Conservation (phyloP, 2,113 vertebrate genomes). For the Chionis minor region DNA sequence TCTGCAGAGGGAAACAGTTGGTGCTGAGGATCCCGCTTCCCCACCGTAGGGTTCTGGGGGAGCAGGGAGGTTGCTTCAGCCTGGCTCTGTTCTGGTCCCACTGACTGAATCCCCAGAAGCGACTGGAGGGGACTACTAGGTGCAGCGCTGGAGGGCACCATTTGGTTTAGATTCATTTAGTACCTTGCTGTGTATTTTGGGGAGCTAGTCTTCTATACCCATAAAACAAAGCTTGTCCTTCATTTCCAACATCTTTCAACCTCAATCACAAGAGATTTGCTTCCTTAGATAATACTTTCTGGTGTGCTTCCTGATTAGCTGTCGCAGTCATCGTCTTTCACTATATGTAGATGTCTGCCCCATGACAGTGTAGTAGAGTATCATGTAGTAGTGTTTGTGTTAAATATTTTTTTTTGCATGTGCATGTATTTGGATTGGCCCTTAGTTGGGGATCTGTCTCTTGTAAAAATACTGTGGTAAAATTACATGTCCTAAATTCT, state of each 20-base stretch:
- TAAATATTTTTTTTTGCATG: background rate
- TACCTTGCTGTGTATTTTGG: background rate
- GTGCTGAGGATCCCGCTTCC: background rate
- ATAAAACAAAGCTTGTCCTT: background rate
- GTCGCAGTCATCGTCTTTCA: background rate
- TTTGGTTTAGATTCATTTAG: background rate
- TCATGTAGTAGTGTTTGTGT: background rate
- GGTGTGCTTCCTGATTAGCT: background rate
- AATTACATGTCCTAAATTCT: background rate
- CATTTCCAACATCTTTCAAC: background rate
- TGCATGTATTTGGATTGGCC: background rate
- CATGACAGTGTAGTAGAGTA: background rate
- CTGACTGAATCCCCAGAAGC: background rate
- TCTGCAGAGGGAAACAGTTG: background rate
- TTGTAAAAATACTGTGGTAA: background rate
- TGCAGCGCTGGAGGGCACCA: background rate
- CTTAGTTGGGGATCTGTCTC: background rate
- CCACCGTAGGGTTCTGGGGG: fast-evolving
- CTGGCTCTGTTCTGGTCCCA: background rate
- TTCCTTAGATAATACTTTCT: background rate
- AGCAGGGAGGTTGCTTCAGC: background rate
- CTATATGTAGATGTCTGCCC: background rate
- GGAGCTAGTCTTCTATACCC: background rate
- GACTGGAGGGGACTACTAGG: background rate
- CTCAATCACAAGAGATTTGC: background rate